A percentile compares a stretch with the other conserved stretches of the same genome.
phyloP scores from a whole-genome alignment of 2,888 invertebrate species.

The Napeogenes sylphis region DNA sequence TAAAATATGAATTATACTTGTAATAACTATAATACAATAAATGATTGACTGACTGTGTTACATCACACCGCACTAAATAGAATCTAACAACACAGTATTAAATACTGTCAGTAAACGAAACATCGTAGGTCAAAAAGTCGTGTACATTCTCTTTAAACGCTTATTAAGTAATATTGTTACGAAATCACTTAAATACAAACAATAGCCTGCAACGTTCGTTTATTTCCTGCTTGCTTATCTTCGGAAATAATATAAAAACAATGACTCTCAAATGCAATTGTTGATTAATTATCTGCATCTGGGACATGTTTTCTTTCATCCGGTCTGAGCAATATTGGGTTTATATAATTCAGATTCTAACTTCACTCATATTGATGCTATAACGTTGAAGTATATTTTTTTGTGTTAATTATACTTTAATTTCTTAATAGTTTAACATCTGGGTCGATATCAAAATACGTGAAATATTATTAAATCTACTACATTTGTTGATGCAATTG shows the following conservation, averaged over 20 bases:
- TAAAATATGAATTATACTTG: too few species aligned
- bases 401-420: not conserved
- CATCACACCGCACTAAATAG: not conserved
- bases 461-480: conserved; percentile 7
- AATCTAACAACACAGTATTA: not conserved
- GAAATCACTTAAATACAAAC: conserved; percentile 53
- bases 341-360: too few species aligned
- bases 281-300: conserved; percentile 49
- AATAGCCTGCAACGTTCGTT: conserved; percentile 54
- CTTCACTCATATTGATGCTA: too few species aligned
- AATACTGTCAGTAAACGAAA: not conserved
- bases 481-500: conserved; percentile 12
- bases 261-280: conserved; percentile 56
- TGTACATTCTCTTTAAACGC: conserved; percentile 4
- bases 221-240: conserved; percentile 60
- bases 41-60: not conserved
- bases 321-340: conserved; percentile 21
- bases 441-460: conserved; percentile 19
- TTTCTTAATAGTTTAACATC: conserved; percentile 21
- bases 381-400: too few species aligned
- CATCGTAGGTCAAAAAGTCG: conserved; percentile 32
- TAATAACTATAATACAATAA: not conserved
- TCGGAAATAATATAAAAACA: conserved; percentile 54
- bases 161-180: conserved; percentile 38
- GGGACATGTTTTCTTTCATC: conserved; percentile 29